Evolutionary conservation across 1,140 invertebrate species (phyloP), one percentile per base, ranked within the genome.

Genomic region (Musca domestica): DNA sequence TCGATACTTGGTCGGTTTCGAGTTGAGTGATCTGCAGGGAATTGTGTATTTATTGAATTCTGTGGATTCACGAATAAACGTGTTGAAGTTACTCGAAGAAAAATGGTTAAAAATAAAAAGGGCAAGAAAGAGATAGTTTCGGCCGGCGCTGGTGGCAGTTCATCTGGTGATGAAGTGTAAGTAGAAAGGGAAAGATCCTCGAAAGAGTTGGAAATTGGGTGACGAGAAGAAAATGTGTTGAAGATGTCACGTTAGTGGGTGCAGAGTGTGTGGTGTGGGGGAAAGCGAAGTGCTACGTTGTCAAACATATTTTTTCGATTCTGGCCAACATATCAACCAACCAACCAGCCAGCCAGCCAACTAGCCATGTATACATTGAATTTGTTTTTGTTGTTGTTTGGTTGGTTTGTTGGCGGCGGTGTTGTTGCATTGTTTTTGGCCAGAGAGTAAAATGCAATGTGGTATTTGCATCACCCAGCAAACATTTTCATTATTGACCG

Each of bases 41-140:
- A 76, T 72, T 71, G 77, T 79, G 77, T 74, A 76, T 79, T 74
- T 72, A 70, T 72, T 72, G 71, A 71, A 71, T 76, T 68, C 74
- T 52, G 66, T 70, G 78, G 72, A 74, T 69, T 71, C 70, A 70
- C 71, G 74, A 69, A 74, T 73, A 76, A 80, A 76, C 77, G 78
- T 80, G 77, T 80, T 80, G 77, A 77, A 77, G 74, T 76, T 76
- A 70, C 75, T 74, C 58, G 72, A 74, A 72, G 75, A 73, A 81
- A 80, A 78, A 81, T 81, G 79, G 79, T 81, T 78, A 81, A 81
- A 77, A 71, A 77, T 78, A 81, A 81, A 81, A 81, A 81, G 76
- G 79, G 79, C 79, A 81, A 81, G 79, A 81, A 81, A 80, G 79
- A 81, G 77, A 79, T 78, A 77, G 71, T 78, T 72, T 73, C 56